Percentiles rank a stretch among this genome's conserved stretches.
Conservation (phyloP, 2,888 invertebrate genomes). For the Microdon myrmicae region DNA sequence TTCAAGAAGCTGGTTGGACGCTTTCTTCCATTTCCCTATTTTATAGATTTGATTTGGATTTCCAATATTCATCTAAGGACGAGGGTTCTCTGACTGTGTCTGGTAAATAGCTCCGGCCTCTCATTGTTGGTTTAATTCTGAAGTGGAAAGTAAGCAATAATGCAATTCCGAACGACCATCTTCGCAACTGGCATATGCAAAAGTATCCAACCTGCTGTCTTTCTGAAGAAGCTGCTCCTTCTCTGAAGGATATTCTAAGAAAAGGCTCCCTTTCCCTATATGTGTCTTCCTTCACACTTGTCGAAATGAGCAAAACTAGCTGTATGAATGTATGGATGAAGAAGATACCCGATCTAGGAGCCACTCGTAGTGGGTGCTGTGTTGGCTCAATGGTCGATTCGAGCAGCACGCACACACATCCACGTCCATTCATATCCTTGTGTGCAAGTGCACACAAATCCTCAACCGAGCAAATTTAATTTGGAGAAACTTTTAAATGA, state of each 20-base stretch:
- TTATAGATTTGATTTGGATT: constrained; percentile 40
- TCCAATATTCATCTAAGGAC: constrained; percentile 31
- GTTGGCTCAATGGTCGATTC: constrained; percentile 24
- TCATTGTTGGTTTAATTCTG: constrained; percentile 50
- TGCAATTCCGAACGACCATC: constrained; percentile 46
- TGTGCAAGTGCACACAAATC: constrained; percentile 41
- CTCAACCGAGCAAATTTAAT: constrained; percentile 56
- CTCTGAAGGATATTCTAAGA: constrained; percentile 22
- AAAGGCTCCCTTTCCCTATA: constrained; percentile 7
- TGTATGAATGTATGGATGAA: constrained; percentile 8
- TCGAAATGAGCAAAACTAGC: constrained; percentile 35
- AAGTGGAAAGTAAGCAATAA: constrained; percentile 52
- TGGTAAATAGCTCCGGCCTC: constrained; percentile 41
- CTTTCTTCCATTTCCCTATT: background rate
- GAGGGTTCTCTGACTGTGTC: constrained; percentile 16
- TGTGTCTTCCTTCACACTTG: constrained; percentile 25
- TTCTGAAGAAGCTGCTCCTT: constrained; percentile 12
- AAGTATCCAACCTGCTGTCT: constrained; percentile 35
- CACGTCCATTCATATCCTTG: background rate
- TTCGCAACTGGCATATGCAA: constrained; percentile 49
- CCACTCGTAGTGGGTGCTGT: background rate
- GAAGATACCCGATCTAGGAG: background rate
- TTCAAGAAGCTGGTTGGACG: background rate
- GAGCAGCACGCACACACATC: constrained; percentile 13
- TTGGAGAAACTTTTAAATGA: constrained; percentile 57